Evolutionary conservation across 1,140 invertebrate genomes (phyloP), one percentile per base, ranked within the genome.

Genomic region (Neodiprion fabricii): DNA sequence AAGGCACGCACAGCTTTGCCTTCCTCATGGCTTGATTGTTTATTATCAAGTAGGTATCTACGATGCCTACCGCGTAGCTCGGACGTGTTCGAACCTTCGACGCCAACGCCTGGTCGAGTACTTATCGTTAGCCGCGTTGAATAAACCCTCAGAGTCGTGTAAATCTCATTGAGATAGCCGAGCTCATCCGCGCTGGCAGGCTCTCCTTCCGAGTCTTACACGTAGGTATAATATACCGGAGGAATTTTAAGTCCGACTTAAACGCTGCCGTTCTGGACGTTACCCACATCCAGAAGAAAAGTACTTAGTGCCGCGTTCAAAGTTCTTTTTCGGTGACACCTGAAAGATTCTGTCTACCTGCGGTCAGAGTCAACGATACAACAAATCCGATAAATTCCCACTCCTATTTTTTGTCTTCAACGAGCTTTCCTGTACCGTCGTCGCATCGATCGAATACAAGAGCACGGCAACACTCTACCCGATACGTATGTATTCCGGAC

Each of bases 121-220:
- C 53, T 61, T 61, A 61, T 61, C 53, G 53, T 61, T 61, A 61
- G 53, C 53, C 3, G 8, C 11, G 53, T 61, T 17, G 53, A 61
- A 61, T 61, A 61, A 61, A 61, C 11, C 53, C n/a, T 61, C 53
- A 61, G 53, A 61, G 53, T 61, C 53, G n/a, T 61, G 53, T 9
- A 61, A 12, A 61, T 61, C 53, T 61, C 53, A 14, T 61, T 14
- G 53, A 61, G 53, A 14, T 17, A 61, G n/a, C 53, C 3, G 53
- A 61, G n/a, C 53, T 14, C 17, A 21, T 21, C 28, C 28, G 28
- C 1, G 28, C 28, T 40, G 28, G 28, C 28, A 40, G 28, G 28
- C 28, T 40, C 28, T 40, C 28, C 28, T 40, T 40, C 28, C 28
- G 28, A 40, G 28, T 40, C 5, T 40, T 40, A 40, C 28, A 40